Percentiles rank a stretch among this genome's conserved stretches.
Conservation (phyloP, 1,140 invertebrate species). For the Lethrus apterus region DNA sequence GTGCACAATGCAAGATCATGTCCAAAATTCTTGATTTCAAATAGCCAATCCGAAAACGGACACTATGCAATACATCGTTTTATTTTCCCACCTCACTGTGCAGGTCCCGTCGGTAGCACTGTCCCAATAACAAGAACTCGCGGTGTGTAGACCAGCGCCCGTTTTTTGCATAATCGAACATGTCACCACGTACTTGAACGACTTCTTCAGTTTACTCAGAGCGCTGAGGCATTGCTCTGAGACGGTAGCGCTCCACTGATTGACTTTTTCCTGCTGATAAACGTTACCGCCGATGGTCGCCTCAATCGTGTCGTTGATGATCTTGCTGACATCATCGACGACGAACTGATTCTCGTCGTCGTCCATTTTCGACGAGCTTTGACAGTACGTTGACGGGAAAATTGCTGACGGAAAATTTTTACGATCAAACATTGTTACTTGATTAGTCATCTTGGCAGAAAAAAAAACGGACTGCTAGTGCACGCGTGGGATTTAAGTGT, state of each 20-base stretch:
- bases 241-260: conserved; percentile 92
- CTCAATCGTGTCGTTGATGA: conserved; percentile 96
- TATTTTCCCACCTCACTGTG: conserved; percentile 98
- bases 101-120: conserved; percentile 92
- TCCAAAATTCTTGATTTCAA: conserved; percentile 21
- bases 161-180: conserved; percentile 99
- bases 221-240: conserved; percentile 88
- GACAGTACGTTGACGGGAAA: conserved; percentile 7
- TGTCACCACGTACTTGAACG: conserved; percentile 84
- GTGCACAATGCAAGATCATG: not conserved
- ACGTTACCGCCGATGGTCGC: conserved; percentile 86
- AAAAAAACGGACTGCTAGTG: too few species aligned
- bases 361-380: conserved; percentile 26
- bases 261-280: conserved; percentile 94
- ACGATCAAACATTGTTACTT: conserved; percentile 9
- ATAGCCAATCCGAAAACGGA: conserved; percentile 40
- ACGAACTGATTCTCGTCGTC: conserved; percentile 38
- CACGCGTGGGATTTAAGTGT: too few species aligned
- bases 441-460: too few species aligned
- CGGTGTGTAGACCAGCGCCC: conserved; percentile 93
- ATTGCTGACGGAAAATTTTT: conserved; percentile 23
- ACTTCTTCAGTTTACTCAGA: conserved; percentile 90
- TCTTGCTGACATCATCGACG: conserved; percentile 80
- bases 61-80: conserved; percentile 95
- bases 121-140: conserved; percentile 96